Base-by-base conservation (phyloP, 1,140 invertebrate species). In the Drosophila yakuba region DNA sequence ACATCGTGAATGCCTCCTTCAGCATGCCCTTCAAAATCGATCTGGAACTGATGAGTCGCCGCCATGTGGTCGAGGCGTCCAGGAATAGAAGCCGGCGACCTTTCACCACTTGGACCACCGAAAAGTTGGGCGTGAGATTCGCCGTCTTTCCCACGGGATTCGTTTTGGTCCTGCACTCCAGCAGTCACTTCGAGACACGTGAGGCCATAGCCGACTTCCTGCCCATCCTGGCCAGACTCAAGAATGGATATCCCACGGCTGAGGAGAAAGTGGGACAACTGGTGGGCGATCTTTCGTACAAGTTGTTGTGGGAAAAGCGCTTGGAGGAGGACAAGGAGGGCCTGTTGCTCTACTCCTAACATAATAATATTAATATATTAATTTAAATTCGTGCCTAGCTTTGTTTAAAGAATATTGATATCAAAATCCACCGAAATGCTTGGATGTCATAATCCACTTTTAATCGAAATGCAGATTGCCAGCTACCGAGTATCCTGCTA, bases 1-100 rank as follows among this genome's bases (percentile, higher is more conserved):
- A 72, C 23, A 64, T 67, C 10, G 83, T 88, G 4, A 57, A 73
- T 15, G 83, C 83, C 43, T 74, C 83, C 0, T 89, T 88, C 10
- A 77, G 68, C 11, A 63, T 88, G 57, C 83, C 83, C 5, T 88
- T 88, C 35, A 83, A 80, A 36, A 28, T 88, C 5, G 72, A 88
- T 35, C 15, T 88, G 36, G 41, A 77, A 7, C 20, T 62, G 28
- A 51, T 88, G n/a, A 50, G 39, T 7, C 50, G 66, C 7, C 11
- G 41, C 17, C 52, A 89, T 20, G 11, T 12, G 38, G 57, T 60
- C 7, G 36, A 71, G 4, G 60, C 79, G 0, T 66, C 56, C 1
- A 25, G 44, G 0, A 89, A 89, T 58, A 25, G 25, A 0, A 51
- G 52, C 14, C 35, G 8, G 2, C 72, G 84, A 7, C 83, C 83